A percentile compares a stretch with the other conserved stretches of the same genome.
Conservation (phyloP, 1,140 invertebrate species). For the Hylyphantes graminicola region DNA sequence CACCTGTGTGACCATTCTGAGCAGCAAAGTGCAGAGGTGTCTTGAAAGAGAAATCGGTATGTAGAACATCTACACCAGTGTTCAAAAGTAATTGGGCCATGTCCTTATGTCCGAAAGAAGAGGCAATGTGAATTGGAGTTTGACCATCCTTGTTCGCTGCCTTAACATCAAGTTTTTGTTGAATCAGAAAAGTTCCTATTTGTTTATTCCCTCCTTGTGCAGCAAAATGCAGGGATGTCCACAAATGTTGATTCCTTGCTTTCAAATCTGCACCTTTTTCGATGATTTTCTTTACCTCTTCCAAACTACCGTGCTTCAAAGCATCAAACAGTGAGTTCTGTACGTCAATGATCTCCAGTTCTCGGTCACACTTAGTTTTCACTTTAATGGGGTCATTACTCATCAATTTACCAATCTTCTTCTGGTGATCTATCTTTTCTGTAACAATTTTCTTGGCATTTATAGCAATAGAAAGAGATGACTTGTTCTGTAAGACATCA, state of each 20-base stretch:
- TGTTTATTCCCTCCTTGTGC: conserved; percentile 16
- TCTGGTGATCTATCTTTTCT: background rate
- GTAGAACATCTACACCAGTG: background rate
- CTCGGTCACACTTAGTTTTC: background rate
- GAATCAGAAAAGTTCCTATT: conserved; percentile 7
- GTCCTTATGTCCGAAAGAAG: background rate
- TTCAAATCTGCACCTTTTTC: conserved; percentile 35
- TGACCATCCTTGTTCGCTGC: background rate
- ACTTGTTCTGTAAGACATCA: background rate
- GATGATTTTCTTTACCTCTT: background rate
- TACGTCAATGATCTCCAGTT: background rate
- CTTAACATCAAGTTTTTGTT: background rate
- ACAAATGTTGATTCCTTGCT: background rate
- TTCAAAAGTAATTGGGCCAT: conserved; percentile 14
- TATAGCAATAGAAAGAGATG: background rate
- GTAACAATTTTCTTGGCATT: background rate
- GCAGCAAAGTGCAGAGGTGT: conserved; percentile 51
- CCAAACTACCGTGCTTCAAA: conserved; percentile 1
- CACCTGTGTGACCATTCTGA: conserved; percentile 24
- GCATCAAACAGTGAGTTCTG: conserved; percentile 23
- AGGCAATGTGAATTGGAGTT: conserved; percentile 28
- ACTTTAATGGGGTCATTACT: background rate
- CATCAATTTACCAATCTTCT: background rate
- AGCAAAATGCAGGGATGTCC: conserved; percentile 48
- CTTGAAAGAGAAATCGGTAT: background rate